These are phyloP conservation scores for Sciurus vulgaris DNA, from an alignment of 2,797 vertebrate species.

Conservation along the genomic window DNA sequence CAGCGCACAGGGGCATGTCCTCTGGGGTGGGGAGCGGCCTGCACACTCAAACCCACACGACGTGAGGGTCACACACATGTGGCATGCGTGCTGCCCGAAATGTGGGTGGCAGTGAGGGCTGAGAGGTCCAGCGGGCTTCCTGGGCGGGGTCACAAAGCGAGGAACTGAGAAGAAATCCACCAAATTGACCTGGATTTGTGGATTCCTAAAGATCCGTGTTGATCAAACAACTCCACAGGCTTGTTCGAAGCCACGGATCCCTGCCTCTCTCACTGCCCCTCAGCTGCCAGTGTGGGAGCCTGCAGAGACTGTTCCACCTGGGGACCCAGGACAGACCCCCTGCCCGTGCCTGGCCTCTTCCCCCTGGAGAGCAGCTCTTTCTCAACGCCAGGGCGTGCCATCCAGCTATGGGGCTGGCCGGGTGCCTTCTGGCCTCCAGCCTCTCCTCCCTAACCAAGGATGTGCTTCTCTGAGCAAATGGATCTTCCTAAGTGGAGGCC, in stretches of 20 bases:
- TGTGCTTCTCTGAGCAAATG: conserved; percentile 34
- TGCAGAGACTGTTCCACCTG: no score
- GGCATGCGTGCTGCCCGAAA: fast-evolving
- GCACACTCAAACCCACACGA: fast-evolving
- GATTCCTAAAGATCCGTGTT: background rate
- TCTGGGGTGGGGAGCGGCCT: background rate
- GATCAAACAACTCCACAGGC: background rate
- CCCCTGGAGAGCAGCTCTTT: background rate
- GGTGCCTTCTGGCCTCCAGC: background rate
- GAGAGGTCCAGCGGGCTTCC: background rate
- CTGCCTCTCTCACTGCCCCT: fast-evolving
- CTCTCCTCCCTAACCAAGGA: background rate
- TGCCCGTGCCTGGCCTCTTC: background rate
- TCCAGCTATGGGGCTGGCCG: background rate
- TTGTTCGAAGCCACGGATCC: background rate
- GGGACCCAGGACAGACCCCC: background rate
- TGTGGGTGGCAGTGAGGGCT: background rate
- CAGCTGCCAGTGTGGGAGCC: background rate
- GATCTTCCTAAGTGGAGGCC: conserved; percentile 38
- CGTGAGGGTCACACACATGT: fast-evolving
- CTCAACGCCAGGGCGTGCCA: fast-evolving
- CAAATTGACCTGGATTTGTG: background rate
- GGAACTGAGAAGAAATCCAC: background rate
- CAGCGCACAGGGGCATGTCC: background rate
- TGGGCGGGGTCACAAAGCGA: background rate